Evolutionary conservation across 2,888 invertebrate genomes (phyloP).

Genomic region (Cepaea hortensis): DNA sequence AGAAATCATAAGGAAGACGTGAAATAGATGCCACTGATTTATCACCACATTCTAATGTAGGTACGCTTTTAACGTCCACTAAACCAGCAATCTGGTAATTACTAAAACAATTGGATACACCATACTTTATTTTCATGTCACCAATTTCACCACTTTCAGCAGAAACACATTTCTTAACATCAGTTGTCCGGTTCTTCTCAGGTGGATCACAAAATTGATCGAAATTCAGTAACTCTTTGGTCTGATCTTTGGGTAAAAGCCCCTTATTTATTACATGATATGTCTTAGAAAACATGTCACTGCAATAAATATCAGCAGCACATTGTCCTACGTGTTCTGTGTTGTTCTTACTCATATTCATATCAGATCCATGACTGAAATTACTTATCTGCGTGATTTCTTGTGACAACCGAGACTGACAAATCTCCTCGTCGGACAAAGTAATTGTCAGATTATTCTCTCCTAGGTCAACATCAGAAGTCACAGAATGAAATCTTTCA

Average conservation of each 20-base stretch:
- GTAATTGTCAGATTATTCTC: conserved; percentile 36
- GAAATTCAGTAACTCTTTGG: background rate
- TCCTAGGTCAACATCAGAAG: conserved; percentile 44
- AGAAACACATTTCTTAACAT: background rate
- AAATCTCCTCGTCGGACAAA: conserved; percentile 43
- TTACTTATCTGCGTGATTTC: background rate
- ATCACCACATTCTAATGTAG: background rate
- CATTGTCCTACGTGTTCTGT: no score
- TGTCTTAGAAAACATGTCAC: background rate
- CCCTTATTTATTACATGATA: no score
- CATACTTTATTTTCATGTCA: background rate
- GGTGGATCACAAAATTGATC: background rate
- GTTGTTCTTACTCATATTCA: background rate
- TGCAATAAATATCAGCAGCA: background rate
- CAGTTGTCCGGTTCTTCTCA: background rate
- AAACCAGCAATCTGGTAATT: background rate
- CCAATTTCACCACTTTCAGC: background rate
- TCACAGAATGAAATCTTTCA: conserved; percentile 38
- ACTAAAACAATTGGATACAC: background rate
- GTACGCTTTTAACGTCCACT: background rate
- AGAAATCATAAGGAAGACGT: background rate
- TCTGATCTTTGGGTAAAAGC: background rate
- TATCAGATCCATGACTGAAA: background rate
- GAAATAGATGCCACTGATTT: background rate
- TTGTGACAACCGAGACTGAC: background rate